Evolutionary conservation across 2,797 vertebrate genomes (phyloP).

Genomic region (Pseudochirops cupreus): DNA sequence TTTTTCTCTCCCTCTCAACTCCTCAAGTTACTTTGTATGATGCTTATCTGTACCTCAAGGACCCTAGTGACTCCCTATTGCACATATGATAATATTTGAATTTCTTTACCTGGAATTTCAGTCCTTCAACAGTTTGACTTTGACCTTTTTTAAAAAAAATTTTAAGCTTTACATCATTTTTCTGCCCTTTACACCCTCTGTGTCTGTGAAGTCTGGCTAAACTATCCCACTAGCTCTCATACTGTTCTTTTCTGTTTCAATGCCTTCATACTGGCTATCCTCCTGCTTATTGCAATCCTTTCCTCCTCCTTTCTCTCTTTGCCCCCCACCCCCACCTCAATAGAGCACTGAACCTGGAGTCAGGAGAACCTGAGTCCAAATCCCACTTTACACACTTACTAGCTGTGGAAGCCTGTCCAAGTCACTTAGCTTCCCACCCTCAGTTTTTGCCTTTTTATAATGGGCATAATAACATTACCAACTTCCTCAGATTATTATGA

Average conservation of each 20-base stretch:
- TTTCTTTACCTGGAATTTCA: not conserved
- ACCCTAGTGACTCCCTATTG: not conserved
- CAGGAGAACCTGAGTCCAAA: not conserved
- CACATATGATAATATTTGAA: not conserved
- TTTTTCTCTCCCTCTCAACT: not conserved
- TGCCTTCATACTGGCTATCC: not conserved
- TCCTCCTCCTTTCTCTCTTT: not conserved
- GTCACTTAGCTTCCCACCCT: not conserved
- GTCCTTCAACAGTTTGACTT: not conserved
- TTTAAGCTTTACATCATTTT: not conserved
- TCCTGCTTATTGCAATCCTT: not conserved
- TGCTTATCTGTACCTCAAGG: not conserved
- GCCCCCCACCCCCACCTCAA: not conserved
- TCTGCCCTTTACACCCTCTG: not conserved
- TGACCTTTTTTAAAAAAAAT: not conserved
- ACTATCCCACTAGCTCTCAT: not conserved
- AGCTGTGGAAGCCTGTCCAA: not conserved
- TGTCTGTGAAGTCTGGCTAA: not conserved
- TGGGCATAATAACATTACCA: not conserved
- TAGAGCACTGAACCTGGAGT: not conserved
- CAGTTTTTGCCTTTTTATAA: not conserved
- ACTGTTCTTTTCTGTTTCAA: not conserved
- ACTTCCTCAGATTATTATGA: not conserved
- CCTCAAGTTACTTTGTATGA: not conserved
- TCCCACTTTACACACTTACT: not conserved